Evolutionary conservation across 2,113 vertebrate genomes (phyloP), one percentile per base, ranked within the genome.

Genomic region (Hyperopisus bebe): DNA sequence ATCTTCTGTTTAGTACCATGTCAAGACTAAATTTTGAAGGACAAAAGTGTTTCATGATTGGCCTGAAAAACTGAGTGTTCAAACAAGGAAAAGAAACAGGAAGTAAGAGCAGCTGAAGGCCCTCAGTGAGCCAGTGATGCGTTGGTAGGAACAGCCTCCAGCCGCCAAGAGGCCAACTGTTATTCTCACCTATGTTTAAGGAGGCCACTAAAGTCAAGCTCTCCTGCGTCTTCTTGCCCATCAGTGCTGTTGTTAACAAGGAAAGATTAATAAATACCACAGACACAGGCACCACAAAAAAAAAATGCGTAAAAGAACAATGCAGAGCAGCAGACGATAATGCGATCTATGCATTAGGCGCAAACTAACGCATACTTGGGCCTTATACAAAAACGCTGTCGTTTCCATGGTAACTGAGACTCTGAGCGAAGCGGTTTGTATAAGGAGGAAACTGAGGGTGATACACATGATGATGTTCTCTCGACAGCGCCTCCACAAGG

Each of bases 181-280:
- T 93, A 93, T 97, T 97, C 98, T 99, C 97, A 99, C 98, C 98
- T 98, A 98, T 98, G 98, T 97, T 99, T 99, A 96, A 99, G 98
- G 94, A 99, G 98, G 96, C 97, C 98, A 98, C 98, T 99, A 98
- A 99, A 99, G 97, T 99, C 98, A 98, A 99, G 98, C 92, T 99
- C 98, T 90, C 98, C 98, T 97, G 98, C 98, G 97, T 99, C 98
- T 0, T 99, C 98, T 97, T 98, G 98, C 95, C 98, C 98, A 95
- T 99, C 98, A 96, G 96, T 98, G 91, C 98, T 98, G 98, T 98
- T 96, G 94, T 98, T 97, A 96, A 97, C 96, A 97, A 97, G 96
- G 94, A 96, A 96, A 96, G 97, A 97, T 97, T 97, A 97, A 97
- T 96, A 92, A 91, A 95, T 94, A 95, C 95, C 96, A 93, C 91